Conservation (phyloP, 2,113 vertebrate species). For the Manacus vitellinus region DNA sequence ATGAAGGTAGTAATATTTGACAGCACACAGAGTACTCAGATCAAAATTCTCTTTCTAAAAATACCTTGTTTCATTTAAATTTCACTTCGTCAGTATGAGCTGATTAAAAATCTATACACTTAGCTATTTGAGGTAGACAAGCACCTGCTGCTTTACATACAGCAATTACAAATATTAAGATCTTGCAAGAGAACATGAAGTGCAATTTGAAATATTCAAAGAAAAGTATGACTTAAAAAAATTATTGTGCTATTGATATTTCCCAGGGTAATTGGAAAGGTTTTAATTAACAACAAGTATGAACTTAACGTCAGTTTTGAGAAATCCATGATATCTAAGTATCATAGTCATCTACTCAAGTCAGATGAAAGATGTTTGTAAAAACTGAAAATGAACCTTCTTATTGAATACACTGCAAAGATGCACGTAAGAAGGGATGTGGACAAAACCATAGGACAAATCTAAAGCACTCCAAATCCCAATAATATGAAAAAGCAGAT, state of each 20-base stretch:
- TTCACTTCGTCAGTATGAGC: constrained; percentile 64
- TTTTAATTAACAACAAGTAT: constrained; percentile 72
- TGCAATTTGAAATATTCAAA: constrained; percentile 68
- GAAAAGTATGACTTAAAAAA: constrained; percentile 62
- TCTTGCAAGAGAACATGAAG: constrained; percentile 50
- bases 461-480: neutral
- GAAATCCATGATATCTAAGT: neutral
- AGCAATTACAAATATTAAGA: constrained; percentile 71
- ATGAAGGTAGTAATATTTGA: neutral
- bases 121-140: constrained; percentile 51
- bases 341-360: neutral
- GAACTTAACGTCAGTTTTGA: constrained; percentile 57
- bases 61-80: constrained; percentile 65
- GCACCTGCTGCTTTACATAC: constrained; percentile 62
- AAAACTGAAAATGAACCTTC: constrained; percentile 8
- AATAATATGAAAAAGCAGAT: neutral
- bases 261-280: constrained; percentile 59
- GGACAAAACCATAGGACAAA: neutral
- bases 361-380: constrained; percentile 45
- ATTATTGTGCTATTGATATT: constrained; percentile 50
- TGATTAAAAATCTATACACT: constrained; percentile 67
- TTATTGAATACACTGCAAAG: neutral
- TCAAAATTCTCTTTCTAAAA: constrained; percentile 63
- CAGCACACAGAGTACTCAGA: neutral
- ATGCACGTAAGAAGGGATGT: neutral